A percentile compares a stretch with the other conserved stretches of the same genome.
phyloP scores from a whole-genome alignment of 2,888 invertebrate species.

The Leucania comma region DNA sequence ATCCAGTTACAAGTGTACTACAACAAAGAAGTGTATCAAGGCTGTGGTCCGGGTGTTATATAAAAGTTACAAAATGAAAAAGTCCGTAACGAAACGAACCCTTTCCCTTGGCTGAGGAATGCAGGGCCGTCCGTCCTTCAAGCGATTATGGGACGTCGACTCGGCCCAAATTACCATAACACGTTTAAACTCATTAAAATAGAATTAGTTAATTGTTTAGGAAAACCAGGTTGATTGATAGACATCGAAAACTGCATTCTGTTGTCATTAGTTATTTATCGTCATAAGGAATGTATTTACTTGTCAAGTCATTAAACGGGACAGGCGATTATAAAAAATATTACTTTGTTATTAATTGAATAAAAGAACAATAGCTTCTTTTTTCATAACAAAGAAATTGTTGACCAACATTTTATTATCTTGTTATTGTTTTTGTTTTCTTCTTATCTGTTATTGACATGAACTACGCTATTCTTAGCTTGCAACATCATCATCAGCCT shows the following conservation, averaged over 20 bases:
- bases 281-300: conserved; percentile 42
- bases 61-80: conserved; percentile 50
- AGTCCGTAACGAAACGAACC: conserved; percentile 50
- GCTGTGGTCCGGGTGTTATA: conserved; percentile 24
- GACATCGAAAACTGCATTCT: conserved; percentile 57
- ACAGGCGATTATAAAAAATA: conserved; percentile 15
- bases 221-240: conserved; percentile 57
- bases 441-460: conserved; percentile 28
- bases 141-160: conserved; percentile 83
- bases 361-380: conserved; percentile 3
- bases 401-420: conserved; percentile 38
- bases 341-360: conserved; percentile 22
- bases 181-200: conserved; percentile 78
- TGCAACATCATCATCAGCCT: no score
- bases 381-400: conserved; percentile 13
- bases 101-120: conserved; percentile 66
- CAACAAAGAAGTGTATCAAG: conserved; percentile 18
- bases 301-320: conserved; percentile 36
- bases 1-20: conserved; percentile 15
- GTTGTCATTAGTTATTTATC: conserved; percentile 36
- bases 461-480: conserved; percentile 12
- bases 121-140: conserved; percentile 83
- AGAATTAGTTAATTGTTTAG: conserved; percentile 80
- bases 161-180: conserved; percentile 81
- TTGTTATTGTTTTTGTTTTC: conserved; percentile 34